Evolutionary conservation across 2,888 invertebrate genomes (phyloP), one percentile per base, ranked within the genome.

Genomic region (Parthenolecanium corni): DNA sequence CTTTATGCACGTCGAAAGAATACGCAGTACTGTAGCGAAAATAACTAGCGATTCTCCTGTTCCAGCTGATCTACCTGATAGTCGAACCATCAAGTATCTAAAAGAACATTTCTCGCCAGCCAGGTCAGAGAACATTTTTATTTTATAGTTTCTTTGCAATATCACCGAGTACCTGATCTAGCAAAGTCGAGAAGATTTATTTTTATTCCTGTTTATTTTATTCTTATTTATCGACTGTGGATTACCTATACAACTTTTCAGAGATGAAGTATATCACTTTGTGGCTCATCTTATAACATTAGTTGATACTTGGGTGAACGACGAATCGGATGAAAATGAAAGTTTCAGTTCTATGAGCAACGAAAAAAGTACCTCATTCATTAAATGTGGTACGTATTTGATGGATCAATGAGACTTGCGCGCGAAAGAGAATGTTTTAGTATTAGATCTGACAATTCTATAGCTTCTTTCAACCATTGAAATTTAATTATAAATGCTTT

Each of bases 261-360:
- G 58, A 16, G 58, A 58, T 23, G 58, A 58, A 58, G 49, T 58
- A 14, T 47, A 46, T 58, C 58, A 49, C 49, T 58, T 58, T 23
- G 58, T 58, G 0, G 49, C 58, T 11, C 58, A 58, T 49, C 12
- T 58, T 21, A 58, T 58, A 12, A 58, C 58, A 16, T 36, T 58
- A 49, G 58, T 47, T 20, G 58, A 58, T 38, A 58, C 58, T 9
- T 58, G 58, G 58, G 58, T 58, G 4, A 58, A 58, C 11, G 58
- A 58, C 25, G 58, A 58, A 12, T 47, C 31, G 3, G 58, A 58
- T n/a, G 58, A 58, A 5, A 38, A 5, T 11, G 58, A 58, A 21
- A 49, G 44, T 44, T 56, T 44, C 12, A 23, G 23, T 4, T 23
- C 21, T 38, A 53, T 53, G 40, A 38, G 40, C 9, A 14, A 6